Conservation (phyloP, 1,140 invertebrate genomes). For the Bombus balteatus region DNA sequence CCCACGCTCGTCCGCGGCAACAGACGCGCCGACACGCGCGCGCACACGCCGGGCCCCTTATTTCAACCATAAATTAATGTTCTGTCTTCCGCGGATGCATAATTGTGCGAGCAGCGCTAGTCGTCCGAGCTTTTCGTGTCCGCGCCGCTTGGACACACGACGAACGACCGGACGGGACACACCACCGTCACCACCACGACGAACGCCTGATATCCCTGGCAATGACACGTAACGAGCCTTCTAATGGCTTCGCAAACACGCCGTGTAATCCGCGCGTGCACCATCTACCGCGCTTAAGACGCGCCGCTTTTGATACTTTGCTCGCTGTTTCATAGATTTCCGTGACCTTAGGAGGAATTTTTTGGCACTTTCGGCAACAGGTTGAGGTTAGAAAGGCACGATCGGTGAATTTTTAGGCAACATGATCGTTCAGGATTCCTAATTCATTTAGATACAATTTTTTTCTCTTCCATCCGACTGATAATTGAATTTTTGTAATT, state of each 20-base stretch:
- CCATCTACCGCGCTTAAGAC: slow-evolving; percentile 5
- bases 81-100: slow-evolving; percentile 80
- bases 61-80: slow-evolving; percentile 82
- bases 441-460: no score
- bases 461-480: not conserved
- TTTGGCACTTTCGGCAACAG: no score
- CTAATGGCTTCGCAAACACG: slow-evolving; percentile 73
- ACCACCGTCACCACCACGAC: slow-evolving; percentile 59
- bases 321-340: not conserved
- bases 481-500: not conserved
- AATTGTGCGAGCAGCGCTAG: slow-evolving; percentile 74
- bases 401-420: no score
- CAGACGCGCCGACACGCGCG: slow-evolving; percentile 81
- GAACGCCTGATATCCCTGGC: slow-evolving; percentile 67
- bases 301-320: not conserved
- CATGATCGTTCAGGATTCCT: no score
- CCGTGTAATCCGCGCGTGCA: slow-evolving; percentile 40
- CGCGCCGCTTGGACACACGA: slow-evolving; percentile 40
- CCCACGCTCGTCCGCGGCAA: slow-evolving; percentile 78
- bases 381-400: no score
- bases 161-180: slow-evolving; percentile 46
- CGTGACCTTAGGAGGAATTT: no score
- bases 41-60: slow-evolving; percentile 80
- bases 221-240: slow-evolving; percentile 76
- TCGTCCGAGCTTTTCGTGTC: slow-evolving; percentile 49